phyloP scores from a whole-genome alignment of 2,797 vertebrate species.

The Clangula hyemalis region DNA sequence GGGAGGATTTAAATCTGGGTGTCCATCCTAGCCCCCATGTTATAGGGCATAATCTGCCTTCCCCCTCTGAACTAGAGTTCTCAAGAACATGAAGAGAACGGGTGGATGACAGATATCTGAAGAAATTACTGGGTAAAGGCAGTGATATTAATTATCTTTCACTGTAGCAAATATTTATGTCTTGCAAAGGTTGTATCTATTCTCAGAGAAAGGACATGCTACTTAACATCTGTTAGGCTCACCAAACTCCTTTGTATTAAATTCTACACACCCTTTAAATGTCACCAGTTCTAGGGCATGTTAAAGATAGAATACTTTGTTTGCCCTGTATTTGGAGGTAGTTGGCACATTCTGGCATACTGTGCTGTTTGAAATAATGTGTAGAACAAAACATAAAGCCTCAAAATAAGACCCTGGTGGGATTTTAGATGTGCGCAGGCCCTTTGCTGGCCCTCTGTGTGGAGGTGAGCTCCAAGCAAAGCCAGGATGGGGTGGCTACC shows the following conservation, averaged over 20 bases:
- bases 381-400: background rate
- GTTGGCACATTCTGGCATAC: background rate
- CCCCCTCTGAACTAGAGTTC: too few relatives aligned
- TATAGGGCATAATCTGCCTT: background rate
- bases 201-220: background rate
- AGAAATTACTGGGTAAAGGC: conserved; percentile 8
- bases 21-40: background rate
- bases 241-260: background rate
- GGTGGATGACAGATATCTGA: conserved; percentile 1
- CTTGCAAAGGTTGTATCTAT: background rate
- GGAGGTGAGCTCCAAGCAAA: background rate
- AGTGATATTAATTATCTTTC: background rate
- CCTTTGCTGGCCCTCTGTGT: background rate
- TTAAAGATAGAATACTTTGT: background rate
- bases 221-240: background rate
- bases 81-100: background rate
- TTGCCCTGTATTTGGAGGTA: background rate
- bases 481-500: background rate
- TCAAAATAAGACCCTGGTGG: background rate
- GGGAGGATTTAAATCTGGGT: background rate
- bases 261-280: background rate
- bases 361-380: background rate
- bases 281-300: background rate
- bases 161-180: background rate
- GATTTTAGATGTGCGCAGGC: background rate